phyloP scores from a whole-genome alignment of 2,797 vertebrate species.

The Pogonophryne albipinna region DNA sequence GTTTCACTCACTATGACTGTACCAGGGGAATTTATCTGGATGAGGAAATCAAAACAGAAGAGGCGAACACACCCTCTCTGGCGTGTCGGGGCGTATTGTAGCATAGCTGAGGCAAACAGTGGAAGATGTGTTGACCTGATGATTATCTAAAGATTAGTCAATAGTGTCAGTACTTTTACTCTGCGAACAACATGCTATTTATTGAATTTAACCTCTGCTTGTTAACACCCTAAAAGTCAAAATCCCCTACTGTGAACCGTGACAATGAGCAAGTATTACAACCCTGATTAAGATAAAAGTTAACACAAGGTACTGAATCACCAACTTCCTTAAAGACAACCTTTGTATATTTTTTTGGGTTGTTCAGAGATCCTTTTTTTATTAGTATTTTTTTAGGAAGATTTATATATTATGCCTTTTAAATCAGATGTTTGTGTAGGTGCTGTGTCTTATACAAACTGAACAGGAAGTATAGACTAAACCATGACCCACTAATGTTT shows the following conservation, averaged over 20 bases:
- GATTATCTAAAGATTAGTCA: not conserved
- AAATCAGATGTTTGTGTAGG: not conserved
- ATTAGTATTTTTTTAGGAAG: not conserved
- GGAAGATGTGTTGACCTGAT: constrained; percentile 10
- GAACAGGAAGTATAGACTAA: not conserved
- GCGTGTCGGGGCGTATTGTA: constrained; percentile 25
- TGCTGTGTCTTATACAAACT: not conserved
- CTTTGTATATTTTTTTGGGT: not conserved
- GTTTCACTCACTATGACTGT: not conserved
- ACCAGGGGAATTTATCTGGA: not conserved
- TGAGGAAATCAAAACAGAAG: not conserved
- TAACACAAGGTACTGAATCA: not conserved
- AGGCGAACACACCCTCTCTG: not conserved
- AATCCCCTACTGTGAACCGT: no score
- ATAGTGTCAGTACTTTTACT: no score
- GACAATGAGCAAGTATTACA: not conserved
- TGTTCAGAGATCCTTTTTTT: not conserved
- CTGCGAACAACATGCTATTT: not conserved
- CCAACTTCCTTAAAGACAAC: not conserved
- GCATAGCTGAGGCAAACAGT: constrained; percentile 18
- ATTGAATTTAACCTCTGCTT: not conserved
- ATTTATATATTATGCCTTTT: not conserved
- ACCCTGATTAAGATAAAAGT: not conserved
- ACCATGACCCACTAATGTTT: not conserved
- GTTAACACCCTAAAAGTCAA: not conserved